phyloP scores from a whole-genome alignment of 2,113 vertebrate genomes.

The Lasiurus borealis region DNA sequence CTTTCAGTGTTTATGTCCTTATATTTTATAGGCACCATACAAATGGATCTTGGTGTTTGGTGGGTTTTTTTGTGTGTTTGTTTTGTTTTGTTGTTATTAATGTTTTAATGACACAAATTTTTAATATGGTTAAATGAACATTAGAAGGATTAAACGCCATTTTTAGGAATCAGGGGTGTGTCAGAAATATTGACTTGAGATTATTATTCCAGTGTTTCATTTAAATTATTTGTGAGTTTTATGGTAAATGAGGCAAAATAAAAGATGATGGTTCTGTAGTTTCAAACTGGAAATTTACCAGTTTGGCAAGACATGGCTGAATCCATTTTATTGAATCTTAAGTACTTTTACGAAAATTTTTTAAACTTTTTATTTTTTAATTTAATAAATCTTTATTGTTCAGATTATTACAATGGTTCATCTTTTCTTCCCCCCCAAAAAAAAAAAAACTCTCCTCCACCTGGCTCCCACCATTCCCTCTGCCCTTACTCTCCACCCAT shows the following conservation, averaged over 20 bases:
- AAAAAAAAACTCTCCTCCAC: no score
- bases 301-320: constrained; percentile 2
- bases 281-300: neutral
- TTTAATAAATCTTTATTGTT: no score
- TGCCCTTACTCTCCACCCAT: no score
- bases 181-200: constrained; percentile 23
- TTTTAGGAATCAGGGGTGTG: constrained; percentile 27
- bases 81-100: no score
- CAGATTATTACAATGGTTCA: no score
- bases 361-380: no score
- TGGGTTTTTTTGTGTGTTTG: no score
- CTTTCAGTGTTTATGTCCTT: neutral
- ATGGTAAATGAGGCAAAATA: constrained; percentile 35
- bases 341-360: no score
- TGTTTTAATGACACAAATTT: neutral
- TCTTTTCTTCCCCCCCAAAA: no score
- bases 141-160: constrained; percentile 52
- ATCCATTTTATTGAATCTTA: neutral
- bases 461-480: no score
- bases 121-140: constrained; percentile 27
- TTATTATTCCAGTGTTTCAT: constrained; percentile 49
- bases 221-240: constrained; percentile 39
- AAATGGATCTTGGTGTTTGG: neutral
- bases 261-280: neutral
- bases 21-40: neutral